Conservation (phyloP, 92 coral and sea anemone species). For the Zoanthus gigantus region DNA sequence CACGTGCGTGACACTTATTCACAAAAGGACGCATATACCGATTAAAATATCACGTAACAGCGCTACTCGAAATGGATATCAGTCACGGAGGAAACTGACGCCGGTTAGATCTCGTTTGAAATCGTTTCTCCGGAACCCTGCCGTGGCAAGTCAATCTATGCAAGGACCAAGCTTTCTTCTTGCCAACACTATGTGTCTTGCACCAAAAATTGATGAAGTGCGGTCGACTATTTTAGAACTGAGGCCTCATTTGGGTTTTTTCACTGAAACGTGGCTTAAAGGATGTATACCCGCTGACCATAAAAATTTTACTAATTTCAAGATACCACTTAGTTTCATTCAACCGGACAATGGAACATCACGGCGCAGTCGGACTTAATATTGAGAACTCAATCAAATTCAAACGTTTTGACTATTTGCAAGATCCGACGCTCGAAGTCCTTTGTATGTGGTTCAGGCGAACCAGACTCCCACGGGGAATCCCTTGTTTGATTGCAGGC, state of each 20-base stretch:
- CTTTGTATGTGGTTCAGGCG: conserved; percentile 61
- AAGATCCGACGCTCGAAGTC: conserved; percentile 23
- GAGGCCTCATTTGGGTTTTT: conserved; percentile 58
- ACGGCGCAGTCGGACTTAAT: conserved; percentile 66
- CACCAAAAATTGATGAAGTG: too few relatives aligned
- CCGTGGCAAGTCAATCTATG: too few relatives aligned
- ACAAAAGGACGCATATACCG: conserved; percentile 11
- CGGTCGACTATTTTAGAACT: background rate
- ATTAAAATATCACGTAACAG: background rate
- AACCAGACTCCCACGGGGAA: conserved; percentile 55
- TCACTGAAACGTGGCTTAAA: conserved; percentile 72
- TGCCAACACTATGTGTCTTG: too few relatives aligned
- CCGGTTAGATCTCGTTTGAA: too few relatives aligned
- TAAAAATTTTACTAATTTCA: conserved; percentile 34
- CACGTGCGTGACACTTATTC: conserved; percentile 3
- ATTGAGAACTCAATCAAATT: background rate
- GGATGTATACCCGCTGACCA: conserved; percentile 50
- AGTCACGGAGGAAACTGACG: too few relatives aligned
- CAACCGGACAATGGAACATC: background rate
- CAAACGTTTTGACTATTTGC: too few relatives aligned
- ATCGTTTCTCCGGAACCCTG: too few relatives aligned
- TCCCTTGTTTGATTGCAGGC: conserved; percentile 44
- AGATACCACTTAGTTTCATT: conserved; percentile 52
- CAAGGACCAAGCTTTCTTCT: too few relatives aligned
- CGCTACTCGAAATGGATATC: too few relatives aligned